Percentiles rank a stretch among this genome's conserved stretches.
Evolutionary conservation across 2,113 vertebrate genomes (phyloP).

Genomic region (Arenaria interpres): DNA sequence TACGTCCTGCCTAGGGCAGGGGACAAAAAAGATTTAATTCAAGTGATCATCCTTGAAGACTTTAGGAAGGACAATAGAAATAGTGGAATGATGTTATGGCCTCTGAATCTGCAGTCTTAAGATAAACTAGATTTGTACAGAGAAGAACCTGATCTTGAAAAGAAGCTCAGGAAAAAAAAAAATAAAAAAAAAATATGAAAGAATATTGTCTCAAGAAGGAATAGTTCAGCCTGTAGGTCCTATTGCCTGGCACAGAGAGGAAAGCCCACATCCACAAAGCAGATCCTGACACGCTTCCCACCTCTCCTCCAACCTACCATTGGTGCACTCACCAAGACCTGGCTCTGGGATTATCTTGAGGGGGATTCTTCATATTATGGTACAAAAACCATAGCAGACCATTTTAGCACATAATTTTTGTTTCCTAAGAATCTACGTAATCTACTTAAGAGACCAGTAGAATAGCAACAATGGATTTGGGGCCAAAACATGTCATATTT

Average conservation of each 20-base stretch:
- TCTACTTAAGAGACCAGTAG: not conserved
- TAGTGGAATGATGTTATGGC: not conserved
- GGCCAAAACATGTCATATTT: not conserved
- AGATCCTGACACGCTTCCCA: not conserved
- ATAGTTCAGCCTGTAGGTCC: not conserved
- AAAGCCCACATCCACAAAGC: not conserved
- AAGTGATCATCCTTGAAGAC: not conserved
- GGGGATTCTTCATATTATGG: fast-evolving
- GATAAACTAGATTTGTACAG: not conserved
- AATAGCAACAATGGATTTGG: not conserved
- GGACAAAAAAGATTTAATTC: not conserved
- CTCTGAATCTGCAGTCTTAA: not conserved
- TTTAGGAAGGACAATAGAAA: not conserved
- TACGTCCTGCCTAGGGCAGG: not conserved
- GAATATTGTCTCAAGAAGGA: not conserved
- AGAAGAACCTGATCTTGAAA: not conserved
- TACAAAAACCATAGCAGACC: not conserved
- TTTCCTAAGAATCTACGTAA: not conserved
- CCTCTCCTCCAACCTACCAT: not conserved
- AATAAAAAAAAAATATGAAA: not conserved
- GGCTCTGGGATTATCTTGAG: not conserved
- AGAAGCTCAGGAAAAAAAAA: not conserved
- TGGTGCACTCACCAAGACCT: fast-evolving
- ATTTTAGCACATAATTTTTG: not conserved
- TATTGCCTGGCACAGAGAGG: not conserved